A percentile compares a stretch with the other conserved stretches of the same genome.
Conservation (phyloP, 2,888 invertebrate species). For the Panopea generosa region DNA sequence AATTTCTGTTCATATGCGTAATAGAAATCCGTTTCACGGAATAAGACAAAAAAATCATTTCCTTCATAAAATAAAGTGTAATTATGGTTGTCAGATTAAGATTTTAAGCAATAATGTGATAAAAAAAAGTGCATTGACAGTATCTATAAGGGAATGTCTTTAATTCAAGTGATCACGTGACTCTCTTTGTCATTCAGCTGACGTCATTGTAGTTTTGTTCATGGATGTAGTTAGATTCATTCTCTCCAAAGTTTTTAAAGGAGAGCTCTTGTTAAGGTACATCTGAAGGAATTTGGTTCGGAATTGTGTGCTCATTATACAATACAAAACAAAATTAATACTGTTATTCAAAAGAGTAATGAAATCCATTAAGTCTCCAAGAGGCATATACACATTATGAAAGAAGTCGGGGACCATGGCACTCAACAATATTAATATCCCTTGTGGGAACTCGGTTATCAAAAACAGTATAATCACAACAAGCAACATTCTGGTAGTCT, state of each 20-base stretch:
- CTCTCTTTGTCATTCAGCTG: conserved; percentile 22
- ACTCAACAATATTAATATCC: conserved; percentile 90
- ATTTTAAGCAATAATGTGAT: too few species aligned
- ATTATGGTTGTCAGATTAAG: too few species aligned
- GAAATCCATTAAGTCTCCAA: conserved; percentile 94
- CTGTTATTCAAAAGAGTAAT: conserved; percentile 95
- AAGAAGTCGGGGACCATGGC: conserved; percentile 90
- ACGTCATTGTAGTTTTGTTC: conserved; percentile 57
- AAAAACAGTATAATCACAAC: conserved; percentile 94
- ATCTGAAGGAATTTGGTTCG: conserved; percentile 74
- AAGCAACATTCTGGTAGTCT: conserved; percentile 95
- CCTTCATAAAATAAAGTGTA: too few species aligned
- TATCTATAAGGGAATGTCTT: too few species aligned
- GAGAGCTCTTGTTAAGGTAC: conserved; percentile 67
- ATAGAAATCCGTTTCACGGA: too few species aligned
- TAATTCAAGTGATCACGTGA: too few species aligned
- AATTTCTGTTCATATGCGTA: too few species aligned
- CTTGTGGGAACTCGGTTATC: conserved; percentile 96
- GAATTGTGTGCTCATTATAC: conserved; percentile 97
- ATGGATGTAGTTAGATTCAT: conserved; percentile 61
- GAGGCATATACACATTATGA: conserved; percentile 87
- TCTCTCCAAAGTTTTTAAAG: conserved; percentile 63
- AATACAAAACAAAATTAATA: conserved; percentile 96
- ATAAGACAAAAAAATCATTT: too few species aligned
- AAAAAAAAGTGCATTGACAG: too few species aligned